Conservation (phyloP, 1,140 invertebrate species). For the Brachionus plicatilis region DNA sequence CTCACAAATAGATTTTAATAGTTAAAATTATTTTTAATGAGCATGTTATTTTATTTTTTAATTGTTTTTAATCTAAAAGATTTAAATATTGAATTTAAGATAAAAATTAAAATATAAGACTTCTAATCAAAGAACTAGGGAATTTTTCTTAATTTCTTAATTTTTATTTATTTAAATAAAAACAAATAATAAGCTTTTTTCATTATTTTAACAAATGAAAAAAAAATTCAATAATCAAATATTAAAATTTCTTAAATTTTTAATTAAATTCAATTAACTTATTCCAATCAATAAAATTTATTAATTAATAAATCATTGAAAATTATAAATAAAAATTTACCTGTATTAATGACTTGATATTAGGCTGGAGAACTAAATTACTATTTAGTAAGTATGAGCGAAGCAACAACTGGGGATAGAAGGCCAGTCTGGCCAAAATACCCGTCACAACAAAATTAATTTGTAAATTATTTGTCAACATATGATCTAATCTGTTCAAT, state of each 20-base stretch:
- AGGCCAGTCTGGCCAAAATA: conserved; percentile 74
- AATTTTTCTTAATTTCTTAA: background rate
- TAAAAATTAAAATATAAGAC: too few species aligned
- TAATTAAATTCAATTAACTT: background rate
- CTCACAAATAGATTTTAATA: too few species aligned
- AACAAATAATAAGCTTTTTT: background rate
- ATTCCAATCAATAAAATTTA: too few species aligned
- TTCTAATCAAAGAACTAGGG: too few species aligned
- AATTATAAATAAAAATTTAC: conserved; percentile 55
- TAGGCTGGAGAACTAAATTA: conserved; percentile 76
- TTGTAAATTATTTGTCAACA: conserved; percentile 76
- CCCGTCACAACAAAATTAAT: conserved; percentile 82
- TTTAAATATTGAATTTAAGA: too few species aligned
- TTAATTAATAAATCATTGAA: background rate
- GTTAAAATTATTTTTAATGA: too few species aligned
- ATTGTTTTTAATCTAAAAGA: too few species aligned
- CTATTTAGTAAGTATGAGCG: conserved; percentile 79
- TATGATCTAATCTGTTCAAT: conserved; percentile 73
- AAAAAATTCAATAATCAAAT: too few species aligned
- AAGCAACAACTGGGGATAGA: conserved; percentile 78
- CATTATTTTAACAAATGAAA: background rate
- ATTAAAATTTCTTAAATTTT: background rate
- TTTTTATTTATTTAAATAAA: background rate
- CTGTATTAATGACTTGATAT: conserved; percentile 81
- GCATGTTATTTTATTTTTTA: too few species aligned